Conservation (phyloP, 37 sponge, comb jelly and placozoan species). For the Oscarella lobularis region DNA sequence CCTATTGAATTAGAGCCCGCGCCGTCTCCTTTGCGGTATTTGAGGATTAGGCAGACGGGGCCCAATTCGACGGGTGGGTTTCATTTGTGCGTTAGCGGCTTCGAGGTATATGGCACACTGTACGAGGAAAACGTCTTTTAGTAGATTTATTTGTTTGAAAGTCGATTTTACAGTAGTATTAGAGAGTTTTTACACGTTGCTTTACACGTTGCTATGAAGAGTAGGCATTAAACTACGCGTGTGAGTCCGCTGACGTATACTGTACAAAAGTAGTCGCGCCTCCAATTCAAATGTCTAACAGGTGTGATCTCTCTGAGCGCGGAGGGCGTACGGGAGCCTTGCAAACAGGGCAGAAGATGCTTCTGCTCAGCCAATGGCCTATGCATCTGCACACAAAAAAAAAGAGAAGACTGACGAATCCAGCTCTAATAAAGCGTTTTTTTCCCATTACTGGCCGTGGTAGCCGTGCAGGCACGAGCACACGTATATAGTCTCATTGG, state of each 20-base stretch:
- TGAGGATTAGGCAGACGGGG: conserved; percentile 66
- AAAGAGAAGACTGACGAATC: too few relatives aligned
- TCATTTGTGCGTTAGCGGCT: conserved; percentile 85
- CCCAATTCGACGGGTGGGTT: conserved; percentile 85
- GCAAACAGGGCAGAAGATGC: background rate
- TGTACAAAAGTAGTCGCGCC: too few relatives aligned
- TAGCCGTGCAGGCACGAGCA: background rate
- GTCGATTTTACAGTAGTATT: too few relatives aligned
- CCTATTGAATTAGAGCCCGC: background rate
- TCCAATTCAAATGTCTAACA: too few relatives aligned
- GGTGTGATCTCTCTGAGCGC: background rate
- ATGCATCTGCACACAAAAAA: background rate
- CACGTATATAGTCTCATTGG: background rate
- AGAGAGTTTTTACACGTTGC: too few relatives aligned
- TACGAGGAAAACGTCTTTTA: background rate
- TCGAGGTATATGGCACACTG: conserved; percentile 76
- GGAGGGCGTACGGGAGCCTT: background rate
- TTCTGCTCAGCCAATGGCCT: background rate
- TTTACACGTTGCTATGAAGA: too few relatives aligned
- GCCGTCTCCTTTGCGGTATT: background rate
- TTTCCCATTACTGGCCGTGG: background rate
- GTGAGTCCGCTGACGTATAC: too few relatives aligned
- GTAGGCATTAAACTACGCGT: too few relatives aligned
- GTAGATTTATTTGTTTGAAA: too few relatives aligned
- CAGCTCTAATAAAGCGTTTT: background rate